Conservation (phyloP, 2,888 invertebrate species). For the Crepidodera aurea region DNA sequence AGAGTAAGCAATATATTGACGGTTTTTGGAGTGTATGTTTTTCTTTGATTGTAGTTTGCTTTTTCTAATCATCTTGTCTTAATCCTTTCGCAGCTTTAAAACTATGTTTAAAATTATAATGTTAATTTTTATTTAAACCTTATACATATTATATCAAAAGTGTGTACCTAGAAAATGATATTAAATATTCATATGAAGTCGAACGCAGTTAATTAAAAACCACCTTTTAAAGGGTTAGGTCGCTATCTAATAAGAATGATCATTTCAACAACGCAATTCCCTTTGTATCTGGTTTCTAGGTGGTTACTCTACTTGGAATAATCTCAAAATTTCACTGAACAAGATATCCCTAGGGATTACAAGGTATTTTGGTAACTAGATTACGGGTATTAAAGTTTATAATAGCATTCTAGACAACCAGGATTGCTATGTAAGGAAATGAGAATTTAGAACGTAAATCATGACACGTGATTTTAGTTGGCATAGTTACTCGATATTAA, state of each 20-base stretch:
- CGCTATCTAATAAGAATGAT: slow-evolving; percentile 21
- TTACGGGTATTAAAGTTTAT: slow-evolving; percentile 38
- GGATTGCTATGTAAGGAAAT: slow-evolving; percentile 29
- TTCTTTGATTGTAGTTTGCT: too few species aligned
- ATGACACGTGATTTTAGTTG: slow-evolving; percentile 19
- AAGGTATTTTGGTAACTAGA: slow-evolving; percentile 37
- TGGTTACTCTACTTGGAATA: slow-evolving; percentile 35
- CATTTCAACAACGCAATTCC: slow-evolving; percentile 17
- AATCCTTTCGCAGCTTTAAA: too few species aligned
- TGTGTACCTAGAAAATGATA: too few species aligned
- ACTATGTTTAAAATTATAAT: too few species aligned
- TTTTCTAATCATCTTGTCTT: too few species aligned
- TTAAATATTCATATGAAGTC: too few species aligned
- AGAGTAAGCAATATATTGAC: too few species aligned
- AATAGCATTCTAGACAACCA: slow-evolving; percentile 33
- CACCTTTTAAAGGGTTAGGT: neutral
- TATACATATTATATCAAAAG: too few species aligned
- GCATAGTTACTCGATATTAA: neutral
- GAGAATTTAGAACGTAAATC: slow-evolving; percentile 29
- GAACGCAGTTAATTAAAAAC: too few species aligned
- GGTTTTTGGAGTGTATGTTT: too few species aligned
- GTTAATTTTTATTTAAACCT: too few species aligned
- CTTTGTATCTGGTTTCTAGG: slow-evolving; percentile 33
- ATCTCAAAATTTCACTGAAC: slow-evolving; percentile 35
- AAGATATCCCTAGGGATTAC: slow-evolving; percentile 37